Percentiles rank a stretch among this genome's conserved stretches.
phyloP scores from a whole-genome alignment of 2,888 invertebrate genomes.

The Drosophila niveifrons region DNA sequence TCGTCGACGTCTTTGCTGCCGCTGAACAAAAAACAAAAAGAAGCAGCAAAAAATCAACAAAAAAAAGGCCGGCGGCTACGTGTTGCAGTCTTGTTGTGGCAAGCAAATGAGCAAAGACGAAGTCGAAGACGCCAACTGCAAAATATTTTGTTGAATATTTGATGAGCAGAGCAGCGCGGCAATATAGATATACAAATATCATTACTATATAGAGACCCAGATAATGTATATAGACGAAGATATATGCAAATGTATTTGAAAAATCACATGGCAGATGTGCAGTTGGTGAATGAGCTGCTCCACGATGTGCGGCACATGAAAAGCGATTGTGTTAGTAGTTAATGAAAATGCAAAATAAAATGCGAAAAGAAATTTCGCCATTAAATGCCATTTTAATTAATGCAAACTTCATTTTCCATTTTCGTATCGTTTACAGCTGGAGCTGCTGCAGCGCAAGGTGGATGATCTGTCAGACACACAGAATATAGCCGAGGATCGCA shows the following conservation, averaged over 20 bases:
- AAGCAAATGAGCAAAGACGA: constrained; percentile 71
- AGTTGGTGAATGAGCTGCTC: constrained; percentile 83
- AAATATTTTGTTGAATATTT: constrained; percentile 39
- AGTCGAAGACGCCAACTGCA: constrained; percentile 30
- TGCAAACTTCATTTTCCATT: not conserved
- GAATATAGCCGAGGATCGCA: constrained; percentile 94
- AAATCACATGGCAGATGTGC: constrained; percentile 84
- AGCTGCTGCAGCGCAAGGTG: constrained; percentile 96
- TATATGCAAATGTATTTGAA: constrained; percentile 84
- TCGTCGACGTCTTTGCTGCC: constrained; percentile 31
- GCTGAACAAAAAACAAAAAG: constrained; percentile 15
- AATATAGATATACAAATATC: not conserved
- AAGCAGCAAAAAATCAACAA: constrained; percentile 27
- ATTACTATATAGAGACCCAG: constrained; percentile 33
- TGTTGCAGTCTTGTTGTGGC: constrained; percentile 63
- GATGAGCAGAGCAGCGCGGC: constrained; percentile 10
- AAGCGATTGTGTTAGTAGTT: constrained; percentile 84
- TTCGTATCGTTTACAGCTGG: constrained; percentile 89
- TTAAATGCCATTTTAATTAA: not conserved
- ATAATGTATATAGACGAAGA: constrained; percentile 59
- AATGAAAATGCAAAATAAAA: not conserved
- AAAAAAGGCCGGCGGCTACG: constrained; percentile 43
- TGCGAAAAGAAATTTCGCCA: too few relatives aligned
- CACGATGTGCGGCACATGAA: constrained; percentile 84
- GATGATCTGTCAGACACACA: constrained; percentile 95